Percentiles rank a stretch among this genome's conserved stretches.
Evolutionary conservation across 2,797 vertebrate genomes (phyloP).

Genomic region (Tiaroga cobitis): DNA sequence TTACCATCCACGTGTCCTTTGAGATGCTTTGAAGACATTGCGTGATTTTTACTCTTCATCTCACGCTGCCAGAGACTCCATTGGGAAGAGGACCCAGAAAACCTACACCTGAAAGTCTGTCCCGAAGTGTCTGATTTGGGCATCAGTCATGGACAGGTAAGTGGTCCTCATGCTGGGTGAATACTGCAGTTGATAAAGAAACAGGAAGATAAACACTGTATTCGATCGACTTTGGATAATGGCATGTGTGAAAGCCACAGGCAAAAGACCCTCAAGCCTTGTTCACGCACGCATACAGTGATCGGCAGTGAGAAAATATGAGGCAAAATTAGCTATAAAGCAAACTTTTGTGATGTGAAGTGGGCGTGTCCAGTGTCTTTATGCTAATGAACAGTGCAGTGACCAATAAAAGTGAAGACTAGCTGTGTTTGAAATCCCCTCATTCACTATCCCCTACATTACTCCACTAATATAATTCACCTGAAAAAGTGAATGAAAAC

Average conservation of each 20-base stretch:
- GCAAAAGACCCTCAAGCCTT: neutral
- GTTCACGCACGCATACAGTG: neutral
- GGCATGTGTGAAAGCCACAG: neutral
- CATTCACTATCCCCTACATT: neutral
- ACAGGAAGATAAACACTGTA: conserved; percentile 28
- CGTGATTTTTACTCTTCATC: conserved; percentile 16
- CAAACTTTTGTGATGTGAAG: neutral
- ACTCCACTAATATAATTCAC: neutral
- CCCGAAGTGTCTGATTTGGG: conserved; percentile 82
- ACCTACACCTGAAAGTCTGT: conserved; percentile 84
- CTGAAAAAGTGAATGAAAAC: neutral
- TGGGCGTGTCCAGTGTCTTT: neutral
- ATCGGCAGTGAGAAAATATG: neutral
- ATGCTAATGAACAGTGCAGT: neutral
- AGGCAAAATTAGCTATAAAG: neutral
- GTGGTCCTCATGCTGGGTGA: conserved; percentile 95
- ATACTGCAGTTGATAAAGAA: conserved; percentile 79
- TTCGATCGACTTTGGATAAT: neutral
- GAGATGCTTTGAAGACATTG: neutral
- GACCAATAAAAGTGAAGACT: neutral
- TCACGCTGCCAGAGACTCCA: conserved; percentile 52
- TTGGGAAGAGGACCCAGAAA: conserved; percentile 44
- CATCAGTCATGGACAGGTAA: conserved; percentile 92
- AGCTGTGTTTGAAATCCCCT: neutral
- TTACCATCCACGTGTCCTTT: conserved; percentile 21